These are phyloP conservation scores for western clawed frog (Xenopus tropicalis) DNA, from an alignment of 2,113 vertebrate genomes.

Conservation along the genomic window DNA sequence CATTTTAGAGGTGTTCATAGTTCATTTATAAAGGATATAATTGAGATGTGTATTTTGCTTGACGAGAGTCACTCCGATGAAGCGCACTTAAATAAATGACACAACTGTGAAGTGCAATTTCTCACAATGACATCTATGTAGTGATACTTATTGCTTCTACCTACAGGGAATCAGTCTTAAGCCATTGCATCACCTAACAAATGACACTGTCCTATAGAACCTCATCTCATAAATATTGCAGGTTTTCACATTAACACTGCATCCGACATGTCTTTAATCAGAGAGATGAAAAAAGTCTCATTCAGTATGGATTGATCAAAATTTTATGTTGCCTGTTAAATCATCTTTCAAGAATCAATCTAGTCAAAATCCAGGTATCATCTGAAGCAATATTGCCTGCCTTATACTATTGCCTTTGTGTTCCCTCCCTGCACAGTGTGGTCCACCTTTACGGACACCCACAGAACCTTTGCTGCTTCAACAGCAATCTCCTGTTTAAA, in stretches of 20 bases:
- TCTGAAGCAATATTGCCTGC: too few relatives aligned
- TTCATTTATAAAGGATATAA: slow-evolving; percentile 5
- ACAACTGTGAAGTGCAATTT: slow-evolving; percentile 14
- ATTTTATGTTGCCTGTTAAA: too few relatives aligned
- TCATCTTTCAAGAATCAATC: too few relatives aligned
- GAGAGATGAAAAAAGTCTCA: too few relatives aligned
- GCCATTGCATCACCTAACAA: neutral
- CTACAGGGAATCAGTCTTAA: neutral
- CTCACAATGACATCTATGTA: neutral
- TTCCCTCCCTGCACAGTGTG: too few relatives aligned
- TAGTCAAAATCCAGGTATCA: too few relatives aligned
- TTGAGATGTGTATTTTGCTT: neutral
- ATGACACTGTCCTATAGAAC: neutral
- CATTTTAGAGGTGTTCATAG: neutral
- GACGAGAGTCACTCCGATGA: neutral
- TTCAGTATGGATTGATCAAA: too few relatives aligned
- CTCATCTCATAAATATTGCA: neutral
- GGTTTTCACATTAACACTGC: neutral
- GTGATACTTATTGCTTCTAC: neutral
- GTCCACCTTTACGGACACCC: too few relatives aligned
- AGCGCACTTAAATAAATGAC: neutral
- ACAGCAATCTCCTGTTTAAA: too few relatives aligned
- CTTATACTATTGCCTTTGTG: too few relatives aligned
- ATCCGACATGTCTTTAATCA: too few relatives aligned
- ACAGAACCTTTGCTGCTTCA: too few relatives aligned